Evolutionary conservation across 1,140 invertebrate species (phyloP).

Genomic region (Ceratitis capitata): DNA sequence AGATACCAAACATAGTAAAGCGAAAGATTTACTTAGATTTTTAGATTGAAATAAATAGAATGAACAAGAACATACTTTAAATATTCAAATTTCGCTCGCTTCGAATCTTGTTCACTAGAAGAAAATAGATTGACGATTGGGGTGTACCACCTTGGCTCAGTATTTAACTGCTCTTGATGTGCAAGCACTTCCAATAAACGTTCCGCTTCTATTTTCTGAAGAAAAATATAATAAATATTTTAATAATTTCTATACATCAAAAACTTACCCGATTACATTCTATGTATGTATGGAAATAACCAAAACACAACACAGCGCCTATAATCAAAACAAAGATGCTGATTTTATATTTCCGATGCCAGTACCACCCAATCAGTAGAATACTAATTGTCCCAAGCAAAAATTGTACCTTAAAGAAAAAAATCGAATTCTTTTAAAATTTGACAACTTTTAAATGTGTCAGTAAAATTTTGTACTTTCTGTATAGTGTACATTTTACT

Average conservation of each 20-base stretch:
- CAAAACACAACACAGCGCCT: conserved; percentile 48
- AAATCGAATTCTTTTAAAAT: background rate
- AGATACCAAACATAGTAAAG: conserved; percentile 26
- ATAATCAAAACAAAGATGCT: conserved; percentile 45
- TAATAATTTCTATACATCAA: background rate
- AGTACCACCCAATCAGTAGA: conserved; percentile 45
- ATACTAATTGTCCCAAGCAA: conserved; percentile 44
- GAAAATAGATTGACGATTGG: background rate
- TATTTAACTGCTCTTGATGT: conserved; percentile 48
- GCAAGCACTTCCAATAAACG: conserved; percentile 51
- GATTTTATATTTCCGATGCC: conserved; percentile 47
- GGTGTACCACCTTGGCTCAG: background rate
- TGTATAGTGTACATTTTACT: background rate
- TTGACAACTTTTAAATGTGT: background rate
- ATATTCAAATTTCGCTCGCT: background rate
- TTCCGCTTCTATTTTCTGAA: conserved; percentile 55
- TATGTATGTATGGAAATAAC: conserved; percentile 57
- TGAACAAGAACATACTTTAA: background rate
- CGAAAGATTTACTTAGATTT: background rate
- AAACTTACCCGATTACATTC: conserved; percentile 57
- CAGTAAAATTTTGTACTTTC: too few relatives aligned
- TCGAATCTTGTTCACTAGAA: background rate
- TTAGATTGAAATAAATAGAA: background rate
- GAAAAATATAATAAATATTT: too few relatives aligned
- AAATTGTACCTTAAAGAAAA: conserved; percentile 50